Evolutionary conservation across 2,888 invertebrate genomes (phyloP), one percentile per base, ranked within the genome.

Genomic region (Hirtodrosophila duncani): DNA sequence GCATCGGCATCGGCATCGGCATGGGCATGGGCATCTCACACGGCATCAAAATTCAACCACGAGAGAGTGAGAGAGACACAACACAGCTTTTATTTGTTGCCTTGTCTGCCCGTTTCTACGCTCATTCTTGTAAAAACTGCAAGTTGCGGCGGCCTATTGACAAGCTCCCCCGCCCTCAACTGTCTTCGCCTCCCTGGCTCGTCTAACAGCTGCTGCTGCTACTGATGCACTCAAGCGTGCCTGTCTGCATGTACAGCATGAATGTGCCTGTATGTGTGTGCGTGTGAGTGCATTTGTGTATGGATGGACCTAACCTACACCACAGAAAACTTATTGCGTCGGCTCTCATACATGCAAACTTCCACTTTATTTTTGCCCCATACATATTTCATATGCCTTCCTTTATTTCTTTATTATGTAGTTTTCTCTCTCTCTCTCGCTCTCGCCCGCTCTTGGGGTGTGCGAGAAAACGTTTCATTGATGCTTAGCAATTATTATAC

Each of bases 311-410:
- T 72, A 72, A 72, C 72, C 72, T 72, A 75, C 71, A 70, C 79
- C 67, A 72, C 79, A 70, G 57, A 70, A 75, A 64, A 70, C 57
- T 53, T 79, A 75, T 79, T 72, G 72, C 79, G 72, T 64, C 71
- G 64, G 79, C 30, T 70, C 56, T 21, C 27, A 21, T 7, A 2
- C 17, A 33, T 8, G 16, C 38, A 34, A n/a, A 24, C 26, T 53
- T 55, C 8, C 34, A 48, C 43, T 16, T 14, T 26, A 39, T 33
- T 37, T 5, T 21, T 23, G 18, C 21, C 8, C 5, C 16, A 6
- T 21, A 10, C 23, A 38, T 37, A 27, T 31, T 20, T 13, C 53
- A 64, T 45, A 53, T 58, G 53, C 49, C 50, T 59, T 55, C 37
- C 48, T 44, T 52, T 58, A 30, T 48, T 39, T 33, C 41, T 48